phyloP scores from a whole-genome alignment of 1,140 invertebrate genomes.

The Tyrophagus putrescentiae region DNA sequence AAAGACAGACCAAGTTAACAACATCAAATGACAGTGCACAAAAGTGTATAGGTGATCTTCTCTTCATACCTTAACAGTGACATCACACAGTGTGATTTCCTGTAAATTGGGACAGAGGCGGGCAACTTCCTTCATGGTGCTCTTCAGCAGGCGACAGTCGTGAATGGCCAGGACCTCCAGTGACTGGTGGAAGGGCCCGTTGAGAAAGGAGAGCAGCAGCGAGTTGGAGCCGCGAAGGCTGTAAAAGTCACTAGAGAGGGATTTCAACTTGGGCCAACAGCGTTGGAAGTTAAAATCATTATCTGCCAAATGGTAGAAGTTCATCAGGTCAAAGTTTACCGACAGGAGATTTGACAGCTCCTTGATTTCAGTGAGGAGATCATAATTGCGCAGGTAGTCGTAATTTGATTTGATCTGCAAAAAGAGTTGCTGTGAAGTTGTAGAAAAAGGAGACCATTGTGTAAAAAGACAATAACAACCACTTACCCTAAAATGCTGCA shows the following conservation, averaged over 20 bases:
- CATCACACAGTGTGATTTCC: too few species aligned
- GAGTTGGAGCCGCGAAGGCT: neutral
- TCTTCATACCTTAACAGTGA: neutral
- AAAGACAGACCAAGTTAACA: too few species aligned
- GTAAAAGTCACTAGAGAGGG: neutral
- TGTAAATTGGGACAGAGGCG: too few species aligned
- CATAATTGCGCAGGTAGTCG: neutral
- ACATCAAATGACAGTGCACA: constrained; percentile 1
- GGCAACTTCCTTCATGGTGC: neutral
- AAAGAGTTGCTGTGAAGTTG: neutral
- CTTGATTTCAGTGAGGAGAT: neutral
- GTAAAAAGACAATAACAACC: neutral
- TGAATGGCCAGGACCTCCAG: neutral
- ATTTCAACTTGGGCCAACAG: constrained; percentile 4
- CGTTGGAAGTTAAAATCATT: neutral
- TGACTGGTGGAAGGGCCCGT: neutral
- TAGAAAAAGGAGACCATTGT: neutral
- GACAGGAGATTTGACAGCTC: neutral
- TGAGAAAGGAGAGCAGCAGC: neutral
- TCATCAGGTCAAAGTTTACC: constrained; percentile 8
- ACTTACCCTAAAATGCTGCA: neutral
- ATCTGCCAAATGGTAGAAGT: neutral
- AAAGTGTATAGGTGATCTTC: too few species aligned
- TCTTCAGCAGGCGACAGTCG: constrained; percentile 1
- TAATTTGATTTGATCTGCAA: constrained; percentile 7